A percentile compares a stretch with the other conserved stretches of the same genome.
Conservation (phyloP, 2,888 invertebrate genomes). For the Drosophila atripex region DNA sequence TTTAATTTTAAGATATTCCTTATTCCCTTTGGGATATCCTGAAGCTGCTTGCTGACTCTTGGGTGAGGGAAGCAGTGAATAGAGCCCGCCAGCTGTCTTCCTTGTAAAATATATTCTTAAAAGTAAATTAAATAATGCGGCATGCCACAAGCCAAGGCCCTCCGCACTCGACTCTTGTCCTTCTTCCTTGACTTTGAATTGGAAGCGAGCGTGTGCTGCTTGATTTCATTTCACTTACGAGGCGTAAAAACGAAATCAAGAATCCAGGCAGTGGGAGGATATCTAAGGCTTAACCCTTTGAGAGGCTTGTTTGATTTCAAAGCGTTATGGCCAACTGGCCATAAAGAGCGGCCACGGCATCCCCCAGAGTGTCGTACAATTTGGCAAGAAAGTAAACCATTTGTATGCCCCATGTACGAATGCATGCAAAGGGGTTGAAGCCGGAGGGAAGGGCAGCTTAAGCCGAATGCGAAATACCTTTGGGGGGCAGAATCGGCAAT, state of each 20-base stretch:
- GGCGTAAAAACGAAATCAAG: conserved; percentile 75
- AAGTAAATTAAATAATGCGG: conserved; percentile 79
- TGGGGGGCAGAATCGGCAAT: conserved; percentile 38
- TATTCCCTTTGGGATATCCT: conserved; percentile 27
- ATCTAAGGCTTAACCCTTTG: conserved; percentile 57
- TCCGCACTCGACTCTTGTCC: conserved; percentile 14
- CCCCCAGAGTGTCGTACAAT: conserved; percentile 74
- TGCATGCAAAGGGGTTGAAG: conserved; percentile 20
- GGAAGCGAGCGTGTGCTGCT: conserved; percentile 26
- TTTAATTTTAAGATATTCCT: conserved; percentile 1
- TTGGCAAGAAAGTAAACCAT: conserved; percentile 60
- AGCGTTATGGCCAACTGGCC: conserved; percentile 62
- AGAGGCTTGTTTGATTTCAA: conserved; percentile 69
- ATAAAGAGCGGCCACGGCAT: conserved; percentile 27
- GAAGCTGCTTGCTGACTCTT: conserved; percentile 35
- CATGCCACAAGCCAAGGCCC: conserved; percentile 61
- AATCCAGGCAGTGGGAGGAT: conserved; percentile 11
- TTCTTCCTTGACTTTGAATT: conserved; percentile 15
- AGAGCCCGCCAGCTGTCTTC: conserved; percentile 35
- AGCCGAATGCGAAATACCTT: conserved; percentile 56
- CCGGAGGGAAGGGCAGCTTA: conserved; percentile 9
- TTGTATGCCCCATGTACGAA: conserved; percentile 41
- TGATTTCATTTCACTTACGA: conserved; percentile 75
- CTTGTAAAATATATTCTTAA: conserved; percentile 67
- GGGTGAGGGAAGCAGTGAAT: conserved; percentile 23